Base-by-base conservation (phyloP, 2,888 invertebrate species). In the Napeogenes inachia region DNA sequence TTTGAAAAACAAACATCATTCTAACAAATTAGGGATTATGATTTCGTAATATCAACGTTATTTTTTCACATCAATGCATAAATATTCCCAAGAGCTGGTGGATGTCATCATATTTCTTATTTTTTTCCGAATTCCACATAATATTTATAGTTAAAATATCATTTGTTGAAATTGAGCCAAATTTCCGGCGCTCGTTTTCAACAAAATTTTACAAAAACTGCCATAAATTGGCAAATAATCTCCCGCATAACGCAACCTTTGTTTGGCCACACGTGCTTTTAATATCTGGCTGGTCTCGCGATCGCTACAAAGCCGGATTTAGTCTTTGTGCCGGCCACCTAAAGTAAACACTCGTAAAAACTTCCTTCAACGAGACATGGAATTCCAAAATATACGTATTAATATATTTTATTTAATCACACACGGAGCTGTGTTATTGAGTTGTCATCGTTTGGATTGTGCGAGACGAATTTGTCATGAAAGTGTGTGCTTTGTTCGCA, bases 181-280 rank as follows among this genome's bases (percentile, higher is more conserved):
- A 89, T 89, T 84, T 89, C 90, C 90, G 86, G 86, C 74, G 80
- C 79, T 77, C 76, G 86, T 84, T 89, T 89, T 87, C 87, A 87
- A 81, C 89, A 79, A 82, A 85, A 85, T 84, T 86, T 42, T 84
- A 87, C 87, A 90, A 89, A 90, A 90, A 89, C 89, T 81, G 81
- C 87, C 84, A 90, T 89, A 89, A 90, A 90, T 90, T 89, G 90
- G 89, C 89, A 87, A 88, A 90, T 90, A 89, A 90, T 90, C 90
- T 86, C 83, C 90, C 89, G 87, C 89, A 90, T 89, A 89, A 89
- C 89, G 89, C 80, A 87, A 90, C 90, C 89, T 89, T 90, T 90
- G 90, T 90, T 86, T 88, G 90, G 87, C 87, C 90, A 89, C 90
- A 90, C 90, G 89, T 90, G 90, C 89, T 89, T 89, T 90, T 89